Base-by-base conservation (phyloP, 2,888 invertebrate genomes). In the Adela reaumurella region DNA sequence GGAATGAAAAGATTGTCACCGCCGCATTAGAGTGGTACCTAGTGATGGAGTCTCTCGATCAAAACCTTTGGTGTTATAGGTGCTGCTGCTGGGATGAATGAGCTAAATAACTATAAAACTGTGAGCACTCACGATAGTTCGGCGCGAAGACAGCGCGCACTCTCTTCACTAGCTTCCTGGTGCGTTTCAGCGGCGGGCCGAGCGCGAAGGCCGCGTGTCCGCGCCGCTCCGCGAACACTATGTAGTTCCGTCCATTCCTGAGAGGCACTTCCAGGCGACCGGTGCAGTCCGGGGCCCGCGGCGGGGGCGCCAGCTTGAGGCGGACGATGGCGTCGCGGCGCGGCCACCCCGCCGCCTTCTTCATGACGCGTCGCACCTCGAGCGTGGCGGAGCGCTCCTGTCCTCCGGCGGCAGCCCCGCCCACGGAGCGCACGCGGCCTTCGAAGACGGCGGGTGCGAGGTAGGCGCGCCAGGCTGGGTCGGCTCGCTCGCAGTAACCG, bases 381-480 rank as follows among this genome's bases (percentile, higher is more conserved):
- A 78, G 66, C 53, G 74, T 74, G 63, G 76, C 77, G n/a, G 24
- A 20, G 52, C 72, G 71, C 69, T 67, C 72, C 24, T 24, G 5
- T 24, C 24, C 24, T 24, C 24, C 24, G 49, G 54, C 57, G 52
- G 73, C 68, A 48, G 74, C 66, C 55, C 74, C 74, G 43, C 47
- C 35, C 14, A 35, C 46, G 17, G 20, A 20, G 60, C 71, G 70
- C 56, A 77, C 74, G 63, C 73, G 72, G 59, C 72, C 77, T 64
- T 74, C 77, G 68, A 78, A 76, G 61, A 76, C 76, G 61, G 70
- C 72, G 54, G 77, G 77, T 56, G 77, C 77, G 56, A 74, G 73
- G 70, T 76, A 74, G 62, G 77, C 77, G 51, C 77, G 71, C 77
- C 77, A 77, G 58, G 77, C 77, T 59, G 77, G 77, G 74, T 78